Evolutionary conservation across 2,113 vertebrate genomes (phyloP), one percentile per base, ranked within the genome.

Genomic region (Rana temporaria): DNA sequence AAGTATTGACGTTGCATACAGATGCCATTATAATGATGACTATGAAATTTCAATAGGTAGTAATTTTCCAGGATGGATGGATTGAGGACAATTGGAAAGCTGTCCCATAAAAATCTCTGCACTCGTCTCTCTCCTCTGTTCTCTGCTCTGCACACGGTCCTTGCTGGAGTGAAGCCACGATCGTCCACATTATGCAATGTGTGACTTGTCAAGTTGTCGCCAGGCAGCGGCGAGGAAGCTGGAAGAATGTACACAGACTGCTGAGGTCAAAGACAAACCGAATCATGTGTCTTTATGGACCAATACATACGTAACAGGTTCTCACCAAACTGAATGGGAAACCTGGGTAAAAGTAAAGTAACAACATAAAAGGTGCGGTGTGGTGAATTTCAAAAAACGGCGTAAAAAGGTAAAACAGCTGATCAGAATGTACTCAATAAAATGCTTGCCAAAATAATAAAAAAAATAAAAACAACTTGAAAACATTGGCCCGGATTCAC

Each of bases 121-220:
- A 73, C 71, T 34, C 71, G 20, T 55, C 19, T 22, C 71, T 16
- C 30, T 16, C 24, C 12, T 9, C 15, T 38, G 55, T 60, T 56
- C 62, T 87, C 87, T 78, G 84, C 85, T 71, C 82, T 93, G 90
- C 90, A 74, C 90, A 88, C 87, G 85, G 90, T 90, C 78, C 87
- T 0, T 85, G 65, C 0, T n/a, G 1, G 6, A 17, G 82, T 60
- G 0, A 82, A 85, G 82, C 1, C 12, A 85, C 6, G 59, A 67
- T 57, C 2, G 1, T 18, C 16, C n/a, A 18, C 59, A 63, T 24
- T 63, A 48, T 64, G 20, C 32, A 52, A 53, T 6, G 22, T n/a
- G 70, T 48, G 8, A 14, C 6, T 48, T 48, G 42, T 60, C 16
- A 60, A 14, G 1, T 48, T 48, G 42, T 60, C 16, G 38, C 71